Evolutionary conservation across 2,888 invertebrate genomes (phyloP).

Genomic region (Gnatocerus cornutus): DNA sequence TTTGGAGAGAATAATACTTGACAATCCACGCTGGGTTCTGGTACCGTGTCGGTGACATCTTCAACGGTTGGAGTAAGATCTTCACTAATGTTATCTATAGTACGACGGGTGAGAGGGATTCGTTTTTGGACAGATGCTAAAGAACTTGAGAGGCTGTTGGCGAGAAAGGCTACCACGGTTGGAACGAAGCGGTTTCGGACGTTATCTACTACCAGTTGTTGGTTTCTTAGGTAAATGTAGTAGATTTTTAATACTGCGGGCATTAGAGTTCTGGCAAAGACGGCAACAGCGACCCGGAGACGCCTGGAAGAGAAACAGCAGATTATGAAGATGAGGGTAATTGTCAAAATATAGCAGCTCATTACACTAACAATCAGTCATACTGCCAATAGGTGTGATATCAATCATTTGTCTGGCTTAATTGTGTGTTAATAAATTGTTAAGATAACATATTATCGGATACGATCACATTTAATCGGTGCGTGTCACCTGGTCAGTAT

Average conservation of each 20-base stretch:
- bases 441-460: no score
- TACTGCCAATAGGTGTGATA: no score
- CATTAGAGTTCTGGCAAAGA: conserved; percentile 64
- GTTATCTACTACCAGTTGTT: conserved; percentile 65
- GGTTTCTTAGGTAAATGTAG: conserved; percentile 66
- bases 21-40: conserved; percentile 69
- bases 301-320: conserved; percentile 60
- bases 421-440: no score
- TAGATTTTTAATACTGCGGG: conserved; percentile 67
- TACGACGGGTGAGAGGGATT: conserved; percentile 57
- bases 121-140: conserved; percentile 67
- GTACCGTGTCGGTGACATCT: conserved; percentile 30
- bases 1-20: conserved; percentile 66
- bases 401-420: no score
- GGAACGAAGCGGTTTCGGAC: conserved; percentile 66
- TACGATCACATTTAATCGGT: no score
- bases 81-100: conserved; percentile 35
- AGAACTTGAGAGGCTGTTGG: conserved; percentile 67
- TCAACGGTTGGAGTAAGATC: conserved; percentile 6
- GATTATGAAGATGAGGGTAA: background rate
- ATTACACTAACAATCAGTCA: no score
- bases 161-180: conserved; percentile 66
- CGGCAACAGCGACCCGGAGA: conserved; percentile 65
- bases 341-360: background rate
- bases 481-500: no score